These are phyloP conservation scores for Eurystomus gularis DNA, from an alignment of 2,113 vertebrate genomes.

Conservation along the genomic window DNA sequence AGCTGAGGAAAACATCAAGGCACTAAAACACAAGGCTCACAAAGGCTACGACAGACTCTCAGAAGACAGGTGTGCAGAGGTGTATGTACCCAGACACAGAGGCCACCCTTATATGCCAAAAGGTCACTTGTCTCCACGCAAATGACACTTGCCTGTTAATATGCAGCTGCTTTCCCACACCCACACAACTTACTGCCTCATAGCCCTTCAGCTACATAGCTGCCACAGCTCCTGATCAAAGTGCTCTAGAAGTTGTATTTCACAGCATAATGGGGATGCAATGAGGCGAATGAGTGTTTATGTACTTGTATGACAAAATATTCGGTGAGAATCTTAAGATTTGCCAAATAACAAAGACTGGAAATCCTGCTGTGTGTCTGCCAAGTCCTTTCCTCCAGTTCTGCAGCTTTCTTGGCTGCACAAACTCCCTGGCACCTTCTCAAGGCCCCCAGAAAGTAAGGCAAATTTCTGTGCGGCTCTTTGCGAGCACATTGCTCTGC, in stretches of 20 bases:
- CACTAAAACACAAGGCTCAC: not conserved
- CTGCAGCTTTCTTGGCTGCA: not conserved
- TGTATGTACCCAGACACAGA: not conserved
- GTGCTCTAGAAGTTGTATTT: not conserved
- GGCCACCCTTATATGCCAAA: not conserved
- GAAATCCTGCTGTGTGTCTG: not conserved
- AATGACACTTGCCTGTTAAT: not conserved
- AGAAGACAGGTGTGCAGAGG: not conserved
- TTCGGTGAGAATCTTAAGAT: not conserved
- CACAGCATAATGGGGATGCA: not conserved
- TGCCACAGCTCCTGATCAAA: not conserved
- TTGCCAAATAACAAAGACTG: not conserved
- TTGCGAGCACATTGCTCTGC: not conserved
- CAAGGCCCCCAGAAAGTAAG: accelerated
- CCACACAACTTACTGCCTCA: not conserved
- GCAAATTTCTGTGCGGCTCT: not conserved
- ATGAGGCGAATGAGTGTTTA: not conserved
- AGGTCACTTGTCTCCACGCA: not conserved
- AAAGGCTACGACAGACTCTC: not conserved
- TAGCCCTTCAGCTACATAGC: not conserved
- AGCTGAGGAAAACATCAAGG: not conserved
- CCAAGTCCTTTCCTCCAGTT: not conserved
- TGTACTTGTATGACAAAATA: not conserved
- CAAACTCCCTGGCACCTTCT: not conserved
- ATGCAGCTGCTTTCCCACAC: not conserved